Conservation (phyloP, 1,140 invertebrate species). For the Leptopilina clavipes region DNA sequence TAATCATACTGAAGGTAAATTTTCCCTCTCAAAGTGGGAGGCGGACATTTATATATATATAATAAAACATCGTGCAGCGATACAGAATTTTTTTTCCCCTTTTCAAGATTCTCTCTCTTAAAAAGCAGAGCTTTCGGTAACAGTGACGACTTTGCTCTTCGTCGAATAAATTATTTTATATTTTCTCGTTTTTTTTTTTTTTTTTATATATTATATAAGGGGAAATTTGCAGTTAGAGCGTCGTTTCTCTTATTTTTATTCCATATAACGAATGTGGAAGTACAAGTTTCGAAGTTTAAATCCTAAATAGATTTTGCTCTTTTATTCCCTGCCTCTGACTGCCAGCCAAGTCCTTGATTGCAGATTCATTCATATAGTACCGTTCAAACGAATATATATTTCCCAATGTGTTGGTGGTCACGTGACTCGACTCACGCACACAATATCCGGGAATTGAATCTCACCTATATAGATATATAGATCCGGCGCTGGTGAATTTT, state of each 20-base stretch:
- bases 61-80: too few species aligned
- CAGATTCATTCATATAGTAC: constrained; percentile 34
- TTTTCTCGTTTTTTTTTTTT: too few species aligned
- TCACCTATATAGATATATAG: constrained; percentile 49
- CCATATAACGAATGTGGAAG: constrained; percentile 41
- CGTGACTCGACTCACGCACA: constrained; percentile 8
- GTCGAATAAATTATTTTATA: too few species aligned
- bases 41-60: neutral
- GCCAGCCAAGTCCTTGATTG: constrained; percentile 38
- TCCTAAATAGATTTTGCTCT: constrained; percentile 36
- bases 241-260: constrained; percentile 14
- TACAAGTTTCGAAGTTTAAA: constrained; percentile 33
- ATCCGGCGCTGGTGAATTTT: constrained; percentile 52
- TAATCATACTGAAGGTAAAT: neutral
- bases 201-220: too few species aligned
- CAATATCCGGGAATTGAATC: constrained; percentile 54
- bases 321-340: constrained; percentile 36
- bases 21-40: neutral
- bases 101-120: neutral
- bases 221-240: neutral
- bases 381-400: constrained; percentile 36
- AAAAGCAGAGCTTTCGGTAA: too few species aligned
- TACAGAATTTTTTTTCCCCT: too few species aligned
- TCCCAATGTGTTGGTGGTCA: constrained; percentile 15
- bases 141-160: too few species aligned